Conservation (phyloP, 2,113 vertebrate species). For the Epinephelus lanceolatus region DNA sequence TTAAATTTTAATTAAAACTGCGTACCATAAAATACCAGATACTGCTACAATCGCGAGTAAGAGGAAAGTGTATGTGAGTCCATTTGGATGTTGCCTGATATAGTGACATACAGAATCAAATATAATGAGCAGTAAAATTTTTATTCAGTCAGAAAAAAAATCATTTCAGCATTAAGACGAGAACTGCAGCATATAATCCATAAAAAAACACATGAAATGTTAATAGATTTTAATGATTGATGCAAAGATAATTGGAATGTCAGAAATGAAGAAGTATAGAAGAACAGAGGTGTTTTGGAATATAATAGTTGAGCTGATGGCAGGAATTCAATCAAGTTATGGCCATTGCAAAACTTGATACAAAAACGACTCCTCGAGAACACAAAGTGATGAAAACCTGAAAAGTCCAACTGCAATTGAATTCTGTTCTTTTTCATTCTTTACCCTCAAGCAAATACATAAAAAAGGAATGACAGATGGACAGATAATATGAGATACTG, state of each 20-base stretch:
- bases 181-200: slow-evolving; percentile 56
- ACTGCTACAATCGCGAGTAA: slow-evolving; percentile 17
- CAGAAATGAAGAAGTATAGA: slow-evolving; percentile 73
- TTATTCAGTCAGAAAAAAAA: slow-evolving; percentile 59
- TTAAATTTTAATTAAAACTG: slow-evolving; percentile 45
- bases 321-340: slow-evolving; percentile 67
- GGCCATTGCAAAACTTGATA: slow-evolving; percentile 59
- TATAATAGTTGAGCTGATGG: slow-evolving; percentile 64
- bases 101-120: slow-evolving; percentile 57
- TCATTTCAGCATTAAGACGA: slow-evolving; percentile 19
- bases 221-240: slow-evolving; percentile 80
- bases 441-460: slow-evolving; percentile 59
- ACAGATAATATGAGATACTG: slow-evolving; percentile 43
- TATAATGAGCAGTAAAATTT: slow-evolving; percentile 65
- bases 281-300: slow-evolving; percentile 67
- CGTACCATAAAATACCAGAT: slow-evolving; percentile 34
- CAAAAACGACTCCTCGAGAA: slow-evolving; percentile 64
- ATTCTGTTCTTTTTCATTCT: slow-evolving; percentile 52
- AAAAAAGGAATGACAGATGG: slow-evolving; percentile 56
- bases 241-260: slow-evolving; percentile 79
- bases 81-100: slow-evolving; percentile 58
- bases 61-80: slow-evolving; percentile 26
- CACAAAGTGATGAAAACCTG: slow-evolving; percentile 60
- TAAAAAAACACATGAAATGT: slow-evolving; percentile 76
- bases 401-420: slow-evolving; percentile 60